phyloP scores from a whole-genome alignment of 2,888 invertebrate genomes.

The Hydrotaea cyrtoneurina region DNA sequence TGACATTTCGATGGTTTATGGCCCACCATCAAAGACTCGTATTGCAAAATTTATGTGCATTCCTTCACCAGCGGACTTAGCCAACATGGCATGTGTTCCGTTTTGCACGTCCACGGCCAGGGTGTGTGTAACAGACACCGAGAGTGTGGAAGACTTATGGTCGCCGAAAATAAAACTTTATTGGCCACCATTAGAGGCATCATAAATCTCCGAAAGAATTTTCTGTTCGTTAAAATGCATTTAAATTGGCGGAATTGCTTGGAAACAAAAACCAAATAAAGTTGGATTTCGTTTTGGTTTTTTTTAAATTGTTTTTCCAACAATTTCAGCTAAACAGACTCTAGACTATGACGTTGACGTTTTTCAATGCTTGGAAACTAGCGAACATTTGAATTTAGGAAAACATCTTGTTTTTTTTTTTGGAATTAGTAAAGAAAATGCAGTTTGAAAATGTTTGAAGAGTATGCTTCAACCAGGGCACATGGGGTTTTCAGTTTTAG shows the following conservation, averaged over 20 bases:
- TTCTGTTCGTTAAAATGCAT: slow-evolving; percentile 36
- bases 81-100: slow-evolving; percentile 5
- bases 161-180: slow-evolving; percentile 66
- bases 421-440: no score
- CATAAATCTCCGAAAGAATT: slow-evolving; percentile 66
- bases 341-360: background rate
- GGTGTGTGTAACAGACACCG: slow-evolving; percentile 41
- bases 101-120: background rate
- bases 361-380: no score
- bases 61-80: slow-evolving; percentile 48
- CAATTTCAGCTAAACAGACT: background rate
- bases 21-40: slow-evolving; percentile 65
- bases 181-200: slow-evolving; percentile 66
- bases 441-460: no score
- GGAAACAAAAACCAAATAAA: background rate
- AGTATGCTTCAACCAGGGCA: no score
- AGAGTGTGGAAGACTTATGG: slow-evolving; percentile 47
- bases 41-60: slow-evolving; percentile 66
- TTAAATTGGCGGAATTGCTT: slow-evolving; percentile 29
- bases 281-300: no score
- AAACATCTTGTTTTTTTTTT: no score
- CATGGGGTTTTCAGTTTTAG: no score
- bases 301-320: no score
- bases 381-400: no score
- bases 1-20: slow-evolving; percentile 66